Conservation (phyloP, 2,888 invertebrate species). For the Himalopsyche anomala region DNA sequence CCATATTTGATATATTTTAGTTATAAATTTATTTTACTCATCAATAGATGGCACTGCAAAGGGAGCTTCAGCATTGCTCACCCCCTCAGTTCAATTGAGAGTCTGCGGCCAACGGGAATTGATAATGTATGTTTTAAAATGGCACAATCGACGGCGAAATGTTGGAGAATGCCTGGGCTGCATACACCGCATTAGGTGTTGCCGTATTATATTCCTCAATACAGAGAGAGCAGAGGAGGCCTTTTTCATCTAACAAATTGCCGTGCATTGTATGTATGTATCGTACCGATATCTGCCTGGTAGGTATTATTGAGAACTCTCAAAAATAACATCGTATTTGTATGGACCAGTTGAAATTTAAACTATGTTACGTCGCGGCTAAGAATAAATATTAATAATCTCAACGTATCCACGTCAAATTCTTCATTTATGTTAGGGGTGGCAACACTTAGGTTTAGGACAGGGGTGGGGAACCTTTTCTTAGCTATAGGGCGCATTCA, state of each 20-base stretch:
- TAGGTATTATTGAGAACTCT: constrained; percentile 35
- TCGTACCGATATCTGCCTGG: constrained; percentile 25
- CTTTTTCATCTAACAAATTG: constrained; percentile 42
- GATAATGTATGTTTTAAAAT: no score
- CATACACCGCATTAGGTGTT: constrained; percentile 37
- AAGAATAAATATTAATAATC: not conserved
- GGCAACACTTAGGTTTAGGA: no score
- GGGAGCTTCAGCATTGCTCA: no score
- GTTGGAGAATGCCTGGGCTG: constrained; percentile 36
- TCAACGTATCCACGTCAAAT: not conserved
- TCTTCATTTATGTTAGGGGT: not conserved
- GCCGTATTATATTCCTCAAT: constrained; percentile 5
- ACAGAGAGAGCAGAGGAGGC: constrained; percentile 23
- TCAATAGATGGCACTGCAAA: no score
- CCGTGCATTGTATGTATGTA: constrained; percentile 26
- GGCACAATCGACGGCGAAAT: not conserved
- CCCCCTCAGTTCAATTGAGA: no score
- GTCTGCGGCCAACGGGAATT: no score
- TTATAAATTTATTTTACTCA: no score
- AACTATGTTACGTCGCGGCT: not conserved
- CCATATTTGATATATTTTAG: no score
- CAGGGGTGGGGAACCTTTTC: no score
- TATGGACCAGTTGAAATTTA: not conserved
- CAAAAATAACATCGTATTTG: constrained; percentile 28
- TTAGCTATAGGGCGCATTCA: no score